These are phyloP conservation scores for Patella vulgata DNA, from an alignment of 1,140 invertebrate genomes.

Conservation along the genomic window DNA sequence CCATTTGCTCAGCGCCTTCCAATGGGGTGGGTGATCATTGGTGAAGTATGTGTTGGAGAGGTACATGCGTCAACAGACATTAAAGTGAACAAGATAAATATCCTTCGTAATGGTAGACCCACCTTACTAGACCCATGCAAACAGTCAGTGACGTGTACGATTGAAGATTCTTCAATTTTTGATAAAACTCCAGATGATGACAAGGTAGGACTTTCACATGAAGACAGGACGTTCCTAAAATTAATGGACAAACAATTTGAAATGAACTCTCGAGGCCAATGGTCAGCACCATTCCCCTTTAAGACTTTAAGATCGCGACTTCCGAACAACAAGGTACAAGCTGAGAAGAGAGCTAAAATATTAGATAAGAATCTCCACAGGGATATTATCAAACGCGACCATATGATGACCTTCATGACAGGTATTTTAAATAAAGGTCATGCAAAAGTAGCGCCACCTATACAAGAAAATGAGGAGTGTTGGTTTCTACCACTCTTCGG, in stretches of 20 bases:
- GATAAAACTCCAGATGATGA: slow-evolving; percentile 16
- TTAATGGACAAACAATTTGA: slow-evolving; percentile 24
- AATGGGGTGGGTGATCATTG: slow-evolving; percentile 39
- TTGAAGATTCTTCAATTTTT: slow-evolving; percentile 4
- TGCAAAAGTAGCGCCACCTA: slow-evolving; percentile 21
- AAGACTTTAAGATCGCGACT: slow-evolving; percentile 5
- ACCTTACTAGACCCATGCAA: slow-evolving; percentile 21
- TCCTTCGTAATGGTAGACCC: slow-evolving; percentile 16
- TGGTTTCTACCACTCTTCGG: slow-evolving; percentile 39
- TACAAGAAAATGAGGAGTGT: slow-evolving; percentile 15
- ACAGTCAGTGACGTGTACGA: slow-evolving; percentile 17
- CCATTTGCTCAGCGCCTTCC: slow-evolving; percentile 32
- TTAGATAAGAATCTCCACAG: slow-evolving; percentile 10
- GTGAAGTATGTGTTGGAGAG: slow-evolving; percentile 28
- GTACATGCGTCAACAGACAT: slow-evolving; percentile 10
- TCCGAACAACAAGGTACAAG: slow-evolving; percentile 27
- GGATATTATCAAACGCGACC: slow-evolving; percentile 8
- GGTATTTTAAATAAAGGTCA: slow-evolving; percentile 17
- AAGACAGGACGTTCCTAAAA: slow-evolving; percentile 23
- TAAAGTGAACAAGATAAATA: slow-evolving; percentile 19
- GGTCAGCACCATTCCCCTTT: slow-evolving; percentile 32
- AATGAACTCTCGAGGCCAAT: slow-evolving; percentile 15
- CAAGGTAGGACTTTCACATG: slow-evolving; percentile 18
- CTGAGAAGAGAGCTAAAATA: slow-evolving; percentile 2
- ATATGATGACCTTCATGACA: slow-evolving; percentile 22